Conservation (phyloP, 2,113 vertebrate genomes). For the Archilochus colubris region DNA sequence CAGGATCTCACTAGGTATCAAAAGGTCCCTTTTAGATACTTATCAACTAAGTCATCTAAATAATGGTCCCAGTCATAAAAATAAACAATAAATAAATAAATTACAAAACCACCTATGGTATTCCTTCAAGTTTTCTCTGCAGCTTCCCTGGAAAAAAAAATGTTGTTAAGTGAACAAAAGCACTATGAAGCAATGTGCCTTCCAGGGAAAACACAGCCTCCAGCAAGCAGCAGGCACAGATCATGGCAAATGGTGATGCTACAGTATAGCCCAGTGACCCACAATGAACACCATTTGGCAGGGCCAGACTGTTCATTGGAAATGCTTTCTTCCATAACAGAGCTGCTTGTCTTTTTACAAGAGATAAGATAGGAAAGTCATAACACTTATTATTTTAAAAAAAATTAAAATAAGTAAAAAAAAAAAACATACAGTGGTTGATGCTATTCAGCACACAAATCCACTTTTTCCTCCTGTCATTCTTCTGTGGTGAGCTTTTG, state of each 20-base stretch:
- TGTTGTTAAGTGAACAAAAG: background rate
- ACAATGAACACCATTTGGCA: background rate
- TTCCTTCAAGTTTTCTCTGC: background rate
- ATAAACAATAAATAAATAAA: background rate
- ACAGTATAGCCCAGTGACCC: background rate
- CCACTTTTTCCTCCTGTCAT: background rate
- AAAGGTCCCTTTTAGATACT: background rate
- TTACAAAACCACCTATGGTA: background rate
- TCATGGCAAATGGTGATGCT: background rate
- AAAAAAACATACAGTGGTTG: background rate
- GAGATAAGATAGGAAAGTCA: constrained; percentile 25
- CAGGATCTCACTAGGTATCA: background rate
- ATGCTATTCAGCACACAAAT: background rate
- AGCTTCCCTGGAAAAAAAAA: background rate
- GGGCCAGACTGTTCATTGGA: background rate
- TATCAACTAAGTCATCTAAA: background rate
- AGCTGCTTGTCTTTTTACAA: constrained; percentile 52
- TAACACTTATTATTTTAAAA: background rate
- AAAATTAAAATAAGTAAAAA: background rate
- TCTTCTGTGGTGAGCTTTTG: background rate
- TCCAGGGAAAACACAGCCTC: background rate
- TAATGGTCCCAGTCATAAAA: background rate
- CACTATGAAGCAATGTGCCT: background rate
- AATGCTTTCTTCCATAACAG: constrained; percentile 54
- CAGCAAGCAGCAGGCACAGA: background rate